A percentile compares a stretch with the other conserved stretches of the same genome.
Conservation (phyloP, 2,113 vertebrate species). For the Murina feae region DNA sequence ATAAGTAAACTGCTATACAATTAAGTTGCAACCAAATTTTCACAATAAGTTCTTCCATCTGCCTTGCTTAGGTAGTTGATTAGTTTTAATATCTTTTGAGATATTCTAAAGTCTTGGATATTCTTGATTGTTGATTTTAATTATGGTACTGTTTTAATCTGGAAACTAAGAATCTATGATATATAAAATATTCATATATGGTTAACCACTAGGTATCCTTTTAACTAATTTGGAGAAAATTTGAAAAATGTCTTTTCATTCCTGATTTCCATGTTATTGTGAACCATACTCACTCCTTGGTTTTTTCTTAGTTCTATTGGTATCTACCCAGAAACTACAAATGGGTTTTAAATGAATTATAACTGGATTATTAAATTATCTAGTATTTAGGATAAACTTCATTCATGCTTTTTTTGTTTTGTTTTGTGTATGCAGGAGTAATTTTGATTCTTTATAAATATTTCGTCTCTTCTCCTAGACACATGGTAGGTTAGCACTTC, state of each 20-base stretch:
- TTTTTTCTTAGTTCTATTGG: background rate
- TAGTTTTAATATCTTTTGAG: background rate
- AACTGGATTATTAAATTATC: background rate
- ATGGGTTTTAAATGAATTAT: background rate
- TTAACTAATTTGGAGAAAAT: background rate
- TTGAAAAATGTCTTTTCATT: slow-evolving; percentile 6
- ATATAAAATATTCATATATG: background rate
- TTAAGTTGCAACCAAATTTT: background rate
- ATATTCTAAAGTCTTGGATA: background rate
- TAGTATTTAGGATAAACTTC: background rate
- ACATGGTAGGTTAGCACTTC: background rate
- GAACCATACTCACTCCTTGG: background rate
- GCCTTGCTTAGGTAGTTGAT: background rate
- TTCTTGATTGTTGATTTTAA: background rate
- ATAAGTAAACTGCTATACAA: background rate
- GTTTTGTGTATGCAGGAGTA: background rate
- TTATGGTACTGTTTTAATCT: background rate
- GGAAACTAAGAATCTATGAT: background rate
- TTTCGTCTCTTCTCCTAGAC: background rate
- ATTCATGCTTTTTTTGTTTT: background rate
- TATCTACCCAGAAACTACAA: background rate
- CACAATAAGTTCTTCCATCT: background rate
- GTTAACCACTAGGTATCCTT: background rate
- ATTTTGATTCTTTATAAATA: background rate
- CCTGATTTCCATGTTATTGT: background rate